Base-by-base conservation (phyloP, 2,797 vertebrate genomes). In the Mycteria americana region DNA sequence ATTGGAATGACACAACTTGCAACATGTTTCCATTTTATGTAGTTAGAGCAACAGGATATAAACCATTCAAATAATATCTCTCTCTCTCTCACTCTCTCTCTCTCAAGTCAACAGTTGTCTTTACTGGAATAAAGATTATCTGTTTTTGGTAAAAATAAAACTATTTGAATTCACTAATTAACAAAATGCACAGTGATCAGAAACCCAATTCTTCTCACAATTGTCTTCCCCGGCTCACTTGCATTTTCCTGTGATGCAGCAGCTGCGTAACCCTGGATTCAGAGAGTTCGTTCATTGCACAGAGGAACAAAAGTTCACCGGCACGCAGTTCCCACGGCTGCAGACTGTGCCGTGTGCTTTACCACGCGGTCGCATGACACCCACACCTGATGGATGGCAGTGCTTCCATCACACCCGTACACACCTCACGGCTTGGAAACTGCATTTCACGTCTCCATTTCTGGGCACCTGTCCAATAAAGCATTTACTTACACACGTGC, bases 131-230 rank as follows among this genome's bases (percentile, higher is more conserved):
- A 98, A 97, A 97, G 96, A 95, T 93, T 75, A 97, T 96, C 92
- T 92, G 88, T 62, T 97, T 93, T 96, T 96, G 96, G 92, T 97
- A 98, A 98, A 98, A 98, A 98, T 97, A 98, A 98, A 98, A 98
- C 92, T 97, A 97, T 98, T 95, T 97, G 88, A 98, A 97, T 96
- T 96, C 92, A 97, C 97, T 97, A 96, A 93, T 98, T 98, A 98
- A 97, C 96, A 98, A 98, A 98, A 98, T 98, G 98, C 98, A 98
- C 98, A 98, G 98, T 98, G 98, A 98, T 98, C 91, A 97, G 97
- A 97, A 98, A 97, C 89, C 95, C 89, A 95, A 68, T 96, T 97
- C 91, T 96, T 97, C 96, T 96, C 95, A 95, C 94, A 93, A 53
- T 48, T 84, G 84, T 75, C 95, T 94, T 97, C 86, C 95, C 94